A percentile compares a stretch with the other conserved stretches of the same genome.
Evolutionary conservation across 2,797 vertebrate species (phyloP).

Genomic region (Clamator glandarius): DNA sequence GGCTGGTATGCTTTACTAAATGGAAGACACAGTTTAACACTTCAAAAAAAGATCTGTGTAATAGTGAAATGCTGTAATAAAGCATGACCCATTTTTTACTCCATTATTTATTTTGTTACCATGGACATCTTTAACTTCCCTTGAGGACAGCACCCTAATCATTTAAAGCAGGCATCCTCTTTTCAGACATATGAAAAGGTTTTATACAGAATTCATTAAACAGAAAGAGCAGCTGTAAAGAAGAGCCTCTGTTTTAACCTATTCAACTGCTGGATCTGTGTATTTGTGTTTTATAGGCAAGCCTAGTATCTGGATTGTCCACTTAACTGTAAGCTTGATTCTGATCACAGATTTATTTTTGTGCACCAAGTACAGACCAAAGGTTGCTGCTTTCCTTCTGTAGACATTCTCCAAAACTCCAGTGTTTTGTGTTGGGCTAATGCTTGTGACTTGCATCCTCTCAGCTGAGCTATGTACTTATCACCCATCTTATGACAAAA

Average conservation of each 20-base stretch:
- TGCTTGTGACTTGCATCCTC: background rate
- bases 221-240: background rate
- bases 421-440: background rate
- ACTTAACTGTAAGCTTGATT: background rate
- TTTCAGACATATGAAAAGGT: background rate
- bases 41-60: background rate
- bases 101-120: slow-evolving; percentile 47
- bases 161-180: background rate
- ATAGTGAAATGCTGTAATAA: slow-evolving; percentile 3
- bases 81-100: background rate
- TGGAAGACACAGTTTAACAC: slow-evolving; percentile 20
- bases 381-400: background rate
- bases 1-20: background rate
- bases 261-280: background rate
- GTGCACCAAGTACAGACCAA: background rate
- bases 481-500: background rate
- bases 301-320: background rate
- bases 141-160: background rate
- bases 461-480: background rate
- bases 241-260: background rate
- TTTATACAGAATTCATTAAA: slow-evolving; percentile 5
- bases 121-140: background rate
- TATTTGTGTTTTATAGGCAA: background rate
- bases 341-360: background rate
- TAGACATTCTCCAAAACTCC: background rate